Percentiles rank a stretch among this genome's conserved stretches.
Evolutionary conservation across 2,888 invertebrate genomes (phyloP).

Genomic region (Hirtodrosophila duncani): DNA sequence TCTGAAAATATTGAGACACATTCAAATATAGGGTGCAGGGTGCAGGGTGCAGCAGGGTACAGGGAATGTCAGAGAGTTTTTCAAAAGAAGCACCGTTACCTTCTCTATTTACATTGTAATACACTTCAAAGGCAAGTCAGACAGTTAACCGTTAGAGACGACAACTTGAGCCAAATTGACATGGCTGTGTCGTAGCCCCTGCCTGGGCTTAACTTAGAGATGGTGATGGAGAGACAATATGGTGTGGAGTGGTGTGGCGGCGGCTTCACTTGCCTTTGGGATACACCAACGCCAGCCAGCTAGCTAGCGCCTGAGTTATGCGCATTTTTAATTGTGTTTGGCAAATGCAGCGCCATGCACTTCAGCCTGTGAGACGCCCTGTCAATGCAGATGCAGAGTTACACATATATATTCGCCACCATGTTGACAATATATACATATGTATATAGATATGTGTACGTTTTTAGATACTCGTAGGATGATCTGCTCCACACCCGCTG

Average conservation of each 20-base stretch:
- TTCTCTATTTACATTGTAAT: conserved; percentile 61
- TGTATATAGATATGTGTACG: conserved; percentile 20
- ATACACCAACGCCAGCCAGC: conserved; percentile 10
- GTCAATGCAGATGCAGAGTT: conserved; percentile 28
- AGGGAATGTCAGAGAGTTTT: too few species aligned
- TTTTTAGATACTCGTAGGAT: conserved; percentile 4
- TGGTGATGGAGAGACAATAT: too few species aligned
- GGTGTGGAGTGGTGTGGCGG: too few species aligned
- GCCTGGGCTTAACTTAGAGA: too few species aligned
- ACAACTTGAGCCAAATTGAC: conserved; percentile 55
- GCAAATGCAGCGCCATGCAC: conserved; percentile 47
- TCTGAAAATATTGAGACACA: too few species aligned
- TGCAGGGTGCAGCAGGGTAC: too few species aligned
- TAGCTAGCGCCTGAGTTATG: conserved; percentile 42
- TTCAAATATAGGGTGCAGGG: too few species aligned
- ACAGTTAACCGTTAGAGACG: conserved; percentile 44
- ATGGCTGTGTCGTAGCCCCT: conserved; percentile 6
- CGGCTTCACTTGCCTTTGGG: too few species aligned
- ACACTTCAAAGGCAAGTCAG: conserved; percentile 49
- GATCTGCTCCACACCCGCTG: conserved; percentile 8
- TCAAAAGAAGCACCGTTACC: conserved; percentile 45
- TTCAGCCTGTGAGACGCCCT: conserved; percentile 26
- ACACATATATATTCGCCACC: too few species aligned
- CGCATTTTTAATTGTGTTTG: conserved; percentile 68
- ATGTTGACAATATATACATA: too few species aligned